Evolutionary conservation across 2,888 invertebrate genomes (phyloP).

Genomic region (Dione vanillae): DNA sequence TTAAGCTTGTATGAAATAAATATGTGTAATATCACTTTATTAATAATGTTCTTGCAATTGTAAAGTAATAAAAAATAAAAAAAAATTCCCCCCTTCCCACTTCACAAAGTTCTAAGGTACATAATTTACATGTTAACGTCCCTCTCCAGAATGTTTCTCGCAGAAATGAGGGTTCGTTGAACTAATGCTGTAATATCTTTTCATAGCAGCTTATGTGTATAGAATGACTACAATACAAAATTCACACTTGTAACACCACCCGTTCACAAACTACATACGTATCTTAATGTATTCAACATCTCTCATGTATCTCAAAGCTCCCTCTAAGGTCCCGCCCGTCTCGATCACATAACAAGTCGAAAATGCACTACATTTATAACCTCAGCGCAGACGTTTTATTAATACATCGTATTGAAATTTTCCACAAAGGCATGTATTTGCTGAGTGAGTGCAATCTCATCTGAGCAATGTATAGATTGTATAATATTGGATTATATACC

Average conservation of each 20-base stretch:
- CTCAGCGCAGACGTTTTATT: conserved; percentile 23
- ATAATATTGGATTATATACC: too few relatives aligned
- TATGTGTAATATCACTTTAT: background rate
- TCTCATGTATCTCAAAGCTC: too few relatives aligned
- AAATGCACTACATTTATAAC: conserved; percentile 24
- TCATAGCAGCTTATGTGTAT: background rate
- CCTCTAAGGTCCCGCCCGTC: conserved; percentile 7
- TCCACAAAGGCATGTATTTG: conserved; percentile 22
- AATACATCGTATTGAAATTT: conserved; percentile 14
- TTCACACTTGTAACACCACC: background rate
- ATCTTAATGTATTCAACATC: too few relatives aligned
- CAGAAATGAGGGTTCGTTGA: too few relatives aligned
- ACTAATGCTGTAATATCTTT: background rate
- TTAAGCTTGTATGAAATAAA: background rate
- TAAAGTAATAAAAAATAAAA: background rate
- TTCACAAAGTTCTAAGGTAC: too few relatives aligned
- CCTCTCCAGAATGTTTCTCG: background rate
- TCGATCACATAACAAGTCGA: conserved; percentile 15
- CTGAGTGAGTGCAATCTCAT: conserved; percentile 20
- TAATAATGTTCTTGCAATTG: background rate
- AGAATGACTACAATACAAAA: background rate
- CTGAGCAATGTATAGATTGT: too few relatives aligned
- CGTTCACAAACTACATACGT: background rate
- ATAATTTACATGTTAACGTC: background rate
- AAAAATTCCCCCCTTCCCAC: too few relatives aligned